Base-by-base conservation (phyloP, 2,888 invertebrate species). In the Emmelina monodactyla region DNA sequence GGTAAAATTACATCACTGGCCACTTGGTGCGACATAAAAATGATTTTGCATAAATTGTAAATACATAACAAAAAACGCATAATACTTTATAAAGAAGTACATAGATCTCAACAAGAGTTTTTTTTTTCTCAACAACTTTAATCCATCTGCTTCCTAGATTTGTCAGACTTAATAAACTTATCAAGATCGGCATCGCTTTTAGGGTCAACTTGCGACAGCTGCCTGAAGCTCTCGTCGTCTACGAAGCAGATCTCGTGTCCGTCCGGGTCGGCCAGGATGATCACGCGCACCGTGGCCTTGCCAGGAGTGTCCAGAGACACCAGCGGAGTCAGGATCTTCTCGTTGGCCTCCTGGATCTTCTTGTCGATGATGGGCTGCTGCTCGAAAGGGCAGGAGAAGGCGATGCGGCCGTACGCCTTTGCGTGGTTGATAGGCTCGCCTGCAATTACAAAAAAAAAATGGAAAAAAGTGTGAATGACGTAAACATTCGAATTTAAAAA, bases 211-310 rank as follows among this genome's bases (percentile, higher is more conserved):
- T 89, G 83, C 0, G 97, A 96, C 25, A 98, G 72, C 53, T 95
- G 84, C 4, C 88, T 76, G 78, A 96, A 99, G 22, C 90, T 95
- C 78, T 97, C 96, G 52, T 97, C 96, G 43, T 97, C 97, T 3
- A 98, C 98, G 69, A 97, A 97, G 71, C 98, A 98, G 44, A 99
- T 98, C 82, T 99, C 98, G 66, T 97, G 97, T 1, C 87, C 93
- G 72, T 97, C 95, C 0, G 98, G 97, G 81, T 99, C 98, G 1
- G 94, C 94, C 2, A 98, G 78, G 53, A 99, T 98, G 37, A 99
- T 92, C 19, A 99, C 98, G 43, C 92, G 84, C 0, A 99, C 98
- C 0, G 94, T 92, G 0, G 97, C 97, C 68, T 98, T 99, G 31
- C 95, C 98, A 0, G 98, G 98, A 0, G 99, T 99, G 55, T 95